Evolutionary conservation across 2,113 vertebrate genomes (phyloP).

Genomic region (Mus pahari): DNA sequence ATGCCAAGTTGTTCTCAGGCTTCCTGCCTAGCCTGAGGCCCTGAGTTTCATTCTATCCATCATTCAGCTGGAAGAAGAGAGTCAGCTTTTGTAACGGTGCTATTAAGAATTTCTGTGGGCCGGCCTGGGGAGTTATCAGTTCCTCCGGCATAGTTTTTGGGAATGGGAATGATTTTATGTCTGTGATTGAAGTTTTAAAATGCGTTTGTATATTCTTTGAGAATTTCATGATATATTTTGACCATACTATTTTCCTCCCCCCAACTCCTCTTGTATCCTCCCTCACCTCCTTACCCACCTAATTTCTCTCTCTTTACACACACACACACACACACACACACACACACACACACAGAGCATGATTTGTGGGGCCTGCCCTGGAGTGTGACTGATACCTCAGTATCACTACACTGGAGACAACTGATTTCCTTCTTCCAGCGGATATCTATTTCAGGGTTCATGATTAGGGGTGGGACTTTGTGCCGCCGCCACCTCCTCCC

Average conservation of each 20-base stretch:
- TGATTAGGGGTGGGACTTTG: background rate
- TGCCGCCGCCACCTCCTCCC: background rate
- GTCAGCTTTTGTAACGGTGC: background rate
- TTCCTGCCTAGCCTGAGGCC: background rate
- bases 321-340: background rate
- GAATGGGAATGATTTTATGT: background rate
- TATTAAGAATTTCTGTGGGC: background rate
- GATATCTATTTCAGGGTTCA: background rate
- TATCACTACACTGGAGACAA: background rate
- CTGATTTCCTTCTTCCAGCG: background rate
- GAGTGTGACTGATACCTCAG: background rate
- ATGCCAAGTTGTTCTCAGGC: background rate
- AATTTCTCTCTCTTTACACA: background rate
- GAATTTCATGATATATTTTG: background rate
- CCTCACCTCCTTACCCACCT: background rate
- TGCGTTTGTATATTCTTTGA: background rate
- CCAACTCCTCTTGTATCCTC: background rate
- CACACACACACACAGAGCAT: too few species aligned
- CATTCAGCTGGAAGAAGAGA: background rate
- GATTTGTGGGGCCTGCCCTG: background rate
- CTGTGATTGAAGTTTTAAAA: background rate
- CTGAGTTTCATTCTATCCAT: background rate
- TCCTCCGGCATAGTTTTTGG: background rate
- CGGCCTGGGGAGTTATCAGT: background rate
- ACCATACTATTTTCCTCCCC: background rate